These are phyloP conservation scores for Unio delphinus DNA, from an alignment of 2,888 invertebrate species.

Conservation along the genomic window DNA sequence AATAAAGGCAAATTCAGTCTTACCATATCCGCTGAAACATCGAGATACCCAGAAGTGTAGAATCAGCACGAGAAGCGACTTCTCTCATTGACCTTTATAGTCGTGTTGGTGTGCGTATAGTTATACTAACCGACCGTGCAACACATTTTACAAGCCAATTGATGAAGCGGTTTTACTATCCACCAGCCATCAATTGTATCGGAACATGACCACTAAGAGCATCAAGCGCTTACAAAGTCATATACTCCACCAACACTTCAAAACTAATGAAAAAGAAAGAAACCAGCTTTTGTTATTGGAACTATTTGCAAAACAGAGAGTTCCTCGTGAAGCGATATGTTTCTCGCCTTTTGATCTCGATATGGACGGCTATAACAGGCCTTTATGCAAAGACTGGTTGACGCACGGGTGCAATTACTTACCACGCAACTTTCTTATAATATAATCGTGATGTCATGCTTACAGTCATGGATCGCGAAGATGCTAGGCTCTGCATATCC, in stretches of 20 bases:
- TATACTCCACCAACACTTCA: conserved; percentile 21
- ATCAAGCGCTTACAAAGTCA: conserved; percentile 36
- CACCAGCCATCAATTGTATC: not conserved
- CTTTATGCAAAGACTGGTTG: conserved; percentile 9
- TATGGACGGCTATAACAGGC: conserved; percentile 22
- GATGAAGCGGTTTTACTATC: conserved; percentile 6
- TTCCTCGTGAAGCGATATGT: conserved; percentile 20
- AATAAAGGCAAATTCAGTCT: not conserved
- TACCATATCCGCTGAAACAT: not conserved
- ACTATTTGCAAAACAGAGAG: conserved; percentile 32
- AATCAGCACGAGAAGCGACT: conserved; percentile 5
- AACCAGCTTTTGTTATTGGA: conserved; percentile 34
- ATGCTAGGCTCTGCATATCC: no score
- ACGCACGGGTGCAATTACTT: no score
- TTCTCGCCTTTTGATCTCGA: conserved; percentile 28
- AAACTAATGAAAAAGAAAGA: conserved; percentile 13
- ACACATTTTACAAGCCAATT: conserved; percentile 5
- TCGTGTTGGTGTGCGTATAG: conserved; percentile 4
- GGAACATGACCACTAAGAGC: conserved; percentile 6
- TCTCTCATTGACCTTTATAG: conserved; percentile 1
- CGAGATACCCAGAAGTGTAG: conserved; percentile 2
- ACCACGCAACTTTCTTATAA: no score
- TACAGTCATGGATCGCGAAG: no score
- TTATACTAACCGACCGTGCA: conserved; percentile 1
- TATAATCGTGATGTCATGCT: no score